phyloP scores from a whole-genome alignment of 2,888 invertebrate genomes.

The Ormyrus thymus region DNA sequence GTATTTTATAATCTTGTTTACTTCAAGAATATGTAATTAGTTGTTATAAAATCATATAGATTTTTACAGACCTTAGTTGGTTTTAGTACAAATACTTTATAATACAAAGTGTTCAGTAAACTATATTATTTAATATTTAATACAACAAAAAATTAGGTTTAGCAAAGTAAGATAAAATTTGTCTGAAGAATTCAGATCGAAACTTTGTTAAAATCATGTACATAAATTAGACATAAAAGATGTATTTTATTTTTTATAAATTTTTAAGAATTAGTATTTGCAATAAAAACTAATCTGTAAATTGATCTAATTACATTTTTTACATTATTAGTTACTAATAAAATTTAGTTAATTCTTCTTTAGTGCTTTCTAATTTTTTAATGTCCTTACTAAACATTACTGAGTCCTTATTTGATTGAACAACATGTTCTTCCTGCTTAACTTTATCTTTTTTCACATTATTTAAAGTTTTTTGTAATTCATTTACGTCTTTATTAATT shows the following conservation, averaged over 20 bases:
- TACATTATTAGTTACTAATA: constrained; percentile 26
- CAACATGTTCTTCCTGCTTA: constrained; percentile 56
- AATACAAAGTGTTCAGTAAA: constrained; percentile 23
- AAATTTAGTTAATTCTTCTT: constrained; percentile 59
- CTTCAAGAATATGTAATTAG: background rate
- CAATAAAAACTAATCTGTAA: constrained; percentile 51
- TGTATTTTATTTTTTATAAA: constrained; percentile 55
- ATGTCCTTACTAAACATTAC: constrained; percentile 58
- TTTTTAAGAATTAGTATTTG: constrained; percentile 50
- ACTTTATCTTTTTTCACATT: constrained; percentile 57
- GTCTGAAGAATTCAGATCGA: constrained; percentile 38
- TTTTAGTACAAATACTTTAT: background rate
- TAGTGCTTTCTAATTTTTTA: constrained; percentile 51
- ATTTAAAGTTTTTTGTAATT: constrained; percentile 55
- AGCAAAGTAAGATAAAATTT: constrained; percentile 23
- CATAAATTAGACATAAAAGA: constrained; percentile 46
- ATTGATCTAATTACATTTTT: constrained; percentile 20
- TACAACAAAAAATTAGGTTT: constrained; percentile 9
- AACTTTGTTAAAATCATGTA: constrained; percentile 48
- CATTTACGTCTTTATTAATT: constrained; percentile 55
- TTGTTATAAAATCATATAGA: background rate
- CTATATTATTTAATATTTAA: constrained; percentile 29
- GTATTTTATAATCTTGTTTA: constrained; percentile 32
- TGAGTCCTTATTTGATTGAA: constrained; percentile 57
- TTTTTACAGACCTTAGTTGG: too few relatives aligned